Percentiles rank a stretch among this genome's conserved stretches.
phyloP scores from a whole-genome alignment of 23 tunicate species.

The Trididemnum clinides region DNA sequence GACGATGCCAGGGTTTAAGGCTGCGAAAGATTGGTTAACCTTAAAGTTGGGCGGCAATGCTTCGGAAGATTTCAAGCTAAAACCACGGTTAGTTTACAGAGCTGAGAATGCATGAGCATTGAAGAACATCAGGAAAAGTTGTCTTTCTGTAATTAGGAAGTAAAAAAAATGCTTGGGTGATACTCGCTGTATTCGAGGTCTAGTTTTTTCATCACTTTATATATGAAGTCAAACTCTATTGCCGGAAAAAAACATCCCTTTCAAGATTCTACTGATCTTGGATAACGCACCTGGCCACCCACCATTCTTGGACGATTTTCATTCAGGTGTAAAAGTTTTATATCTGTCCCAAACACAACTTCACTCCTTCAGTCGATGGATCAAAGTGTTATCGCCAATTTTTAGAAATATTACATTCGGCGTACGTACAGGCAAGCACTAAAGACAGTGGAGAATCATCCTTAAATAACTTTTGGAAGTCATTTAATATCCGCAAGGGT shows the following conservation, averaged over 20 bases:
- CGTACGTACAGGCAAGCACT: conserved; percentile 18
- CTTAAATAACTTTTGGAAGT: conserved; percentile 10
- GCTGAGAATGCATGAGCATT: conserved; percentile 40
- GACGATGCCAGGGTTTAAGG: conserved; percentile 42
- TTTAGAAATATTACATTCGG: conserved; percentile 26
- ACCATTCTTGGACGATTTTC: conserved; percentile 27
- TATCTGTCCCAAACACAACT: conserved; percentile 38
- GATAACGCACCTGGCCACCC: conserved; percentile 54
- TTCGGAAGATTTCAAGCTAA: conserved; percentile 36
- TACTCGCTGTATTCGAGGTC: conserved; percentile 18
- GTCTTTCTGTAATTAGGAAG: conserved; percentile 15
- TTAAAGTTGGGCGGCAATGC: conserved; percentile 41
- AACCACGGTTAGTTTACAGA: conserved; percentile 18
- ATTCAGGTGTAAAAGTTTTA: conserved; percentile 4
- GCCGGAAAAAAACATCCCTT: conserved; percentile 26
- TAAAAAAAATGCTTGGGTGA: conserved; percentile 37
- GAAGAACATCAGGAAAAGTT: conserved; percentile 18
- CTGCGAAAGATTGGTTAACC: conserved; percentile 34
- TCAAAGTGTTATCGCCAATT: conserved; percentile 33
- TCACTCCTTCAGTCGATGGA: conserved; percentile 35
- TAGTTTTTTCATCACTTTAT: conserved; percentile 20
- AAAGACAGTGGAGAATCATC: conserved; percentile 12
- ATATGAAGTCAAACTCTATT: conserved; percentile 5
- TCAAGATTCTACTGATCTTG: conserved; percentile 36
- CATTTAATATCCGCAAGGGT: conserved; percentile 16